These are phyloP conservation scores for Calycopis cecrops DNA, from an alignment of 1,140 invertebrate species.

Conservation along the genomic window DNA sequence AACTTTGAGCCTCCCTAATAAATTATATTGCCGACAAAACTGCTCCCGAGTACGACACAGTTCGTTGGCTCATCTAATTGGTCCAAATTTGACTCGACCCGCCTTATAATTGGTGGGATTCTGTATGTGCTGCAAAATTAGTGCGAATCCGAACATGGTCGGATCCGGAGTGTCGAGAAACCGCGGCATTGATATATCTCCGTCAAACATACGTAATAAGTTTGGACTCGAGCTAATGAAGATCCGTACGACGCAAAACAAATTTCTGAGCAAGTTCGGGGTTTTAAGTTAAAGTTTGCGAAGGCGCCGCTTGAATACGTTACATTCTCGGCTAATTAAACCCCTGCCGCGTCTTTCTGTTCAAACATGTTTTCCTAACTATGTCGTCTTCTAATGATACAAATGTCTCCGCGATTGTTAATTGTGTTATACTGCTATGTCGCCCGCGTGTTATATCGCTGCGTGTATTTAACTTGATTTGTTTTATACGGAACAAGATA, in stretches of 20 bases:
- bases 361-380: constrained; percentile 11
- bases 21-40: constrained; percentile 74
- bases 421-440: constrained; percentile 4
- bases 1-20: constrained; percentile 70
- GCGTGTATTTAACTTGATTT: too few relatives aligned
- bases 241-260: constrained; percentile 56
- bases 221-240: constrained; percentile 62
- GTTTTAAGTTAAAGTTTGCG: constrained; percentile 47
- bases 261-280: constrained; percentile 50
- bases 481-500: too few relatives aligned
- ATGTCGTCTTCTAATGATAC: constrained; percentile 8
- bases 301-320: constrained; percentile 51
- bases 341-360: constrained; percentile 24
- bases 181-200: constrained; percentile 51
- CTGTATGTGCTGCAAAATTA: constrained; percentile 56
- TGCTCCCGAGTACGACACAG: constrained; percentile 66
- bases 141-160: constrained; percentile 50
- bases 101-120: constrained; percentile 67
- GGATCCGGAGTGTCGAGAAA: constrained; percentile 44
- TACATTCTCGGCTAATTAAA: constrained; percentile 62
- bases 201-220: constrained; percentile 60
- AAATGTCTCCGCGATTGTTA: constrained; percentile 2
- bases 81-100: constrained; percentile 65
- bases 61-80: constrained; percentile 72
- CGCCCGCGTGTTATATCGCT: not conserved